These are phyloP conservation scores for Chitala chitala DNA, from an alignment of 2,113 vertebrate genomes.

Conservation along the genomic window DNA sequence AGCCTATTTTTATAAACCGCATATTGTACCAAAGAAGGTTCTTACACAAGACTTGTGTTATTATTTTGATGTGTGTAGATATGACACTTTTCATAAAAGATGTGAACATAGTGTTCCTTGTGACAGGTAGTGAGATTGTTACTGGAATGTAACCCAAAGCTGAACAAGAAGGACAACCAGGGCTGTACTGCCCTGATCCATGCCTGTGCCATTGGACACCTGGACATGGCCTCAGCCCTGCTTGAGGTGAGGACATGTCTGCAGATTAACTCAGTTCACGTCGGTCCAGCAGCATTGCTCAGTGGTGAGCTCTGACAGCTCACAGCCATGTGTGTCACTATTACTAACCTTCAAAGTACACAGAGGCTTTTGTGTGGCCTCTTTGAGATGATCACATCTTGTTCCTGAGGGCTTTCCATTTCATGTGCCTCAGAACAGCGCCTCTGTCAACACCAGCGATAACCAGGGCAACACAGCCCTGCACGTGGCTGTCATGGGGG, in stretches of 20 bases:
- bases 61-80: no score
- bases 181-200: conserved; percentile 90
- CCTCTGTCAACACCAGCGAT: conserved; percentile 70
- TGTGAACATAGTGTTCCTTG: conserved; percentile 27
- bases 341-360: no score
- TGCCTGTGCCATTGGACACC: conserved; percentile 72
- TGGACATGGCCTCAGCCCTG: conserved; percentile 65
- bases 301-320: no score
- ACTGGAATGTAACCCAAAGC: conserved; percentile 76
- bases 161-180: conserved; percentile 82
- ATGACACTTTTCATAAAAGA: not conserved
- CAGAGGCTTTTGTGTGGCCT: no score
- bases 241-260: conserved; percentile 66
- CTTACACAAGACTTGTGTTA: no score
- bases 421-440: conserved; percentile 63
- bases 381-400: not conserved
- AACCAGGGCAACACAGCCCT: conserved; percentile 80
- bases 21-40: no score
- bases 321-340: no score
- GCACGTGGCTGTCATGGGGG: conserved; percentile 72
- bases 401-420: no score
- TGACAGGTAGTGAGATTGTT: conserved; percentile 76
- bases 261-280: not conserved
- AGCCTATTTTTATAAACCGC: no score
- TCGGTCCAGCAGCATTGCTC: not conserved